These are phyloP conservation scores for Amyelois transitella DNA, from an alignment of 1,140 invertebrate species.

Conservation along the genomic window DNA sequence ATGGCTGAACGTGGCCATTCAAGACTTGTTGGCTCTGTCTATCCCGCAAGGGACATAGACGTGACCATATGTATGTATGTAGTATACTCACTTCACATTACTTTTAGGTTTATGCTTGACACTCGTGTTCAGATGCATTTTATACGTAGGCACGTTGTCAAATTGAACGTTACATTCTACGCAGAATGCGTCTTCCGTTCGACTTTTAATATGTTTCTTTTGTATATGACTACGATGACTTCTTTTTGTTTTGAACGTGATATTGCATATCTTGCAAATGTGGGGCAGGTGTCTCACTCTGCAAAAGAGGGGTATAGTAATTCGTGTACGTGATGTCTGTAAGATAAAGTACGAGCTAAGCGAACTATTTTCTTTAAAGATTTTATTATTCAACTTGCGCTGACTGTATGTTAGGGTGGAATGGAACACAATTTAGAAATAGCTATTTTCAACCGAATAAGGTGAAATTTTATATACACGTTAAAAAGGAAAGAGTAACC, in stretches of 20 bases:
- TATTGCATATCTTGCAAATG: background rate
- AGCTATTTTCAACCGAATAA: background rate
- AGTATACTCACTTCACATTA: background rate
- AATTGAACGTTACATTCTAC: conserved; percentile 29
- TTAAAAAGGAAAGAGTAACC: too few relatives aligned
- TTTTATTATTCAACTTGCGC: too few relatives aligned
- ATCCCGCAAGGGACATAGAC: background rate
- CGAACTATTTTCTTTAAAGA: too few relatives aligned
- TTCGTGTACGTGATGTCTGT: too few relatives aligned
- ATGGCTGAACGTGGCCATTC: too few relatives aligned
- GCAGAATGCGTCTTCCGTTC: conserved; percentile 21
- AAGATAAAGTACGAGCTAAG: too few relatives aligned
- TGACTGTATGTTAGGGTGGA: too few relatives aligned
- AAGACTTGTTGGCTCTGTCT: too few relatives aligned
- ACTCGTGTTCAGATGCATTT: background rate
- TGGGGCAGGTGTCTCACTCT: background rate
- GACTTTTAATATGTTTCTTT: background rate
- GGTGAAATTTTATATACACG: too few relatives aligned
- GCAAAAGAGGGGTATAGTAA: background rate
- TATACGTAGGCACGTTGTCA: conserved; percentile 1
- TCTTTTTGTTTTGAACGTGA: background rate
- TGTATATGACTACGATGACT: background rate
- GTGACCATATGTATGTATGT: too few relatives aligned
- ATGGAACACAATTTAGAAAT: too few relatives aligned
- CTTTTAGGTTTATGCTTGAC: conserved; percentile 3